Base-by-base conservation (phyloP, 2,888 invertebrate genomes). In the Lymantria dispar region DNA sequence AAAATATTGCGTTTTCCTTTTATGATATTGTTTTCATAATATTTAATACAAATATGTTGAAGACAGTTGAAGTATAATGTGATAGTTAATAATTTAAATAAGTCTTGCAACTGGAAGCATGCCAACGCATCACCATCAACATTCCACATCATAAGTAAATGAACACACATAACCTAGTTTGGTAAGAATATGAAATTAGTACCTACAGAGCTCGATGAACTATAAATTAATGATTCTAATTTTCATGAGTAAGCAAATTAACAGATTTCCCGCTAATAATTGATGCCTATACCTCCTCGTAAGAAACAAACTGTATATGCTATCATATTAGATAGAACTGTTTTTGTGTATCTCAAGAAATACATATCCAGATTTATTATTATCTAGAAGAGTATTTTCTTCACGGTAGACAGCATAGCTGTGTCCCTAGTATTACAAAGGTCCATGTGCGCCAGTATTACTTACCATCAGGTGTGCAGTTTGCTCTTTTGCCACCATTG, bases 61-160 rank as follows among this genome's bases (percentile, higher is more conserved):
- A 58, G 62, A 49, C 47, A 68, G 64, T 60, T 70, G 68, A 62
- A 58, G 62, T 48, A 58, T 12, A 55, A 68, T 62, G 61, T 57
- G 33, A 68, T 65, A 62, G 65, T 70, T 61, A 74, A 72, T 78
- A 71, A 76, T 80, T 83, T 77, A 60, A 70, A 57, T 69, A 66
- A 33, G 33, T 33, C 70, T 64, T 58, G 52, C 62, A 62, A 72
- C 61, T 74, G 54, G 67, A 69, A 64, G 67, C 64, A 48, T 56
- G 51, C 46, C 54, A 50, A 56, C 43, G 39, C 48, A 56, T 52
- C 43, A 56, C 52, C 43, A 50, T 9, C 29, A 15, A 50, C 48
- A 61, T 63, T 67, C 49, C 47, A 47, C 59, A 51, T 66, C 37
- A 62, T 55, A 49, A 50, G 38, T 55, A 33, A 33, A 33, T 33